phyloP scores from a whole-genome alignment of 2,113 vertebrate species.

The Paradoxurus hermaphroditus region DNA sequence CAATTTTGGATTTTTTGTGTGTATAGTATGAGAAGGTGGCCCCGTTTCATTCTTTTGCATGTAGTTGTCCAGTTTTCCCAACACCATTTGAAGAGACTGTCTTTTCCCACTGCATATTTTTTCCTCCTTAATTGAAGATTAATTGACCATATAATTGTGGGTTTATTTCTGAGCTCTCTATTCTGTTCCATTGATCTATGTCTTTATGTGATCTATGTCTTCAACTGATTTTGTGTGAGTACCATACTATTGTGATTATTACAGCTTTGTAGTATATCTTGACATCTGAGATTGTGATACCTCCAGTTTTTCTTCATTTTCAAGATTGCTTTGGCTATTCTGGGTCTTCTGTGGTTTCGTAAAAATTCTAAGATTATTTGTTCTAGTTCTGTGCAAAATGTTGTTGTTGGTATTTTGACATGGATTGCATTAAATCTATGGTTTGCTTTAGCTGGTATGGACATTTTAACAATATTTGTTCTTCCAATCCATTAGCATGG shows the following conservation, averaged over 20 bases:
- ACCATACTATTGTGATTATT: neutral
- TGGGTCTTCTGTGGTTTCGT: neutral
- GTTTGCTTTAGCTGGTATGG: neutral
- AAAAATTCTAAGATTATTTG: neutral
- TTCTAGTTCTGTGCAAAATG: neutral
- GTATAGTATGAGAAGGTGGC: neutral
- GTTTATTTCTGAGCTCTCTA: neutral
- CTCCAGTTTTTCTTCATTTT: neutral
- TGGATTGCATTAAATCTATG: neutral
- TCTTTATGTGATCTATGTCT: neutral
- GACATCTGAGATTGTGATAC: neutral
- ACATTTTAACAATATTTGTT: neutral
- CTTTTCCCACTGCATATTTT: neutral
- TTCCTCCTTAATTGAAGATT: neutral
- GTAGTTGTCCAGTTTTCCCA: neutral
- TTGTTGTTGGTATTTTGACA: neutral
- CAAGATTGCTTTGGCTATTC: neutral
- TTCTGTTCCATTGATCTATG: neutral
- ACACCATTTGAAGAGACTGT: neutral
- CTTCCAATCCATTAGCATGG: neutral
- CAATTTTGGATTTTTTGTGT: neutral
- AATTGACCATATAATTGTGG: neutral
- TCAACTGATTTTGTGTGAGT: neutral
- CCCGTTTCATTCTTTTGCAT: neutral
- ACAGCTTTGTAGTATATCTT: neutral